phyloP scores from a whole-genome alignment of 2,797 vertebrate species.

The Malacoraja senta region DNA sequence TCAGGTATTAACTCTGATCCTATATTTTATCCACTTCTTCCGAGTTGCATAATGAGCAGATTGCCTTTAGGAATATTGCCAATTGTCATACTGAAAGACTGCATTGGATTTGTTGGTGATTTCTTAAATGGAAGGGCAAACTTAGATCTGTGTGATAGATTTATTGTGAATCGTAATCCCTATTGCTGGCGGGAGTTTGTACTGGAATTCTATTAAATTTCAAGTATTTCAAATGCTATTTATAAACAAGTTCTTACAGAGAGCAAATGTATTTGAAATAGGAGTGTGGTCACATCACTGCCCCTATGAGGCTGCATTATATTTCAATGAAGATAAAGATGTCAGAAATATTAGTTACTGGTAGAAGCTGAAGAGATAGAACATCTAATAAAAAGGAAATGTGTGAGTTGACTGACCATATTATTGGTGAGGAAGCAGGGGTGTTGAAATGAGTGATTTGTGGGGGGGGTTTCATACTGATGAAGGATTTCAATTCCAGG shows the following conservation, averaged over 20 bases:
- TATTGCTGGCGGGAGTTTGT: not conserved
- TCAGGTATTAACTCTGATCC: not conserved
- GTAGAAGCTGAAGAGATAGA: not conserved
- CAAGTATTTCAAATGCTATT: conserved; percentile 2
- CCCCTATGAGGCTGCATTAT: too few relatives aligned
- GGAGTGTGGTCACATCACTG: not conserved
- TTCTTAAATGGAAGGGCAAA: too few relatives aligned
- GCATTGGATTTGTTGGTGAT: not conserved
- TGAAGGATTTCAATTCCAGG: not conserved
- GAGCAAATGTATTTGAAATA: not conserved
- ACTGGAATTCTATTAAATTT: conserved; percentile 16
- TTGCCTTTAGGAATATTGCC: not conserved
- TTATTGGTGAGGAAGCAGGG: not conserved
- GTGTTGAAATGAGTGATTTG: not conserved
- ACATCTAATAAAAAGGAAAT: not conserved
- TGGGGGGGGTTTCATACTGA: not conserved
- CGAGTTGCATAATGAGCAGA: not conserved
- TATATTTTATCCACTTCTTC: not conserved
- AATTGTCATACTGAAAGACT: not conserved
- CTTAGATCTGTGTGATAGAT: conserved; percentile 21
- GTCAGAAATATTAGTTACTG: not conserved
- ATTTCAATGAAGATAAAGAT: not conserved
- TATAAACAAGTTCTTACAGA: not conserved
- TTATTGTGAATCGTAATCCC: not conserved
- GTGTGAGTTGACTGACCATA: not conserved